Evolutionary conservation across 2,888 invertebrate species (phyloP), one percentile per base, ranked within the genome.

Genomic region (Caenorhabditis angaria): DNA sequence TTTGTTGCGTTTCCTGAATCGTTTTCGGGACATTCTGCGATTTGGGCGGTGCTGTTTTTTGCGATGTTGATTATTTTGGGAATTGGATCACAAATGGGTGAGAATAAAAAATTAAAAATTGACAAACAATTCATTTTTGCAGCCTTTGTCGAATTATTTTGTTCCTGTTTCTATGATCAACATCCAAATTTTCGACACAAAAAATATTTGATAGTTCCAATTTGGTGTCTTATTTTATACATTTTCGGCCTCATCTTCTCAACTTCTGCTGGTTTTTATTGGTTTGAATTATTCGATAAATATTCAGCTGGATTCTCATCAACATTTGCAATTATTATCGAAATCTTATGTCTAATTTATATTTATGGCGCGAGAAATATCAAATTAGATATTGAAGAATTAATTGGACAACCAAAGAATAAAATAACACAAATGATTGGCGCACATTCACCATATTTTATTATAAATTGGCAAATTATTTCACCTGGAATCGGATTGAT

Each of bases 1-100:
- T 88, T 88, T 76, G 84, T 88, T 29, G 88, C 86, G 18, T 88
- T 88, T 55, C 83, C 85, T 20, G 88, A 88, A 66, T 88, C 88
- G 5, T 80, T 88, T 57, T 76, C 84, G 24, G 81, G 86, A 87
- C 1, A 28, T 84, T 28, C 85, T 88, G 10, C 85, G 86, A 76
- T 78, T 88, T 88, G 88, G 88, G 79, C 86, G 5, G 80, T 87
- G 12, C 76, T 88, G 2, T 88, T 88, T 78, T 88, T 88, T 76
- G 53, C 87, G 54, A 88, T 88, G 88, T 79, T 88, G n/a, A 87
- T 88, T 76, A 80, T 88, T 12, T 76, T 88, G 27, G 88, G 88
- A 32, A 77, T 88, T 59, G 80, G 77, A 61, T 76, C 76, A 0
- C 60, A 65, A 41, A 50, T 71, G 5, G 62, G 67, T 62, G 25